Evolutionary conservation across 2,113 vertebrate genomes (phyloP).

Genomic region (Phalacrocorax carbo): DNA sequence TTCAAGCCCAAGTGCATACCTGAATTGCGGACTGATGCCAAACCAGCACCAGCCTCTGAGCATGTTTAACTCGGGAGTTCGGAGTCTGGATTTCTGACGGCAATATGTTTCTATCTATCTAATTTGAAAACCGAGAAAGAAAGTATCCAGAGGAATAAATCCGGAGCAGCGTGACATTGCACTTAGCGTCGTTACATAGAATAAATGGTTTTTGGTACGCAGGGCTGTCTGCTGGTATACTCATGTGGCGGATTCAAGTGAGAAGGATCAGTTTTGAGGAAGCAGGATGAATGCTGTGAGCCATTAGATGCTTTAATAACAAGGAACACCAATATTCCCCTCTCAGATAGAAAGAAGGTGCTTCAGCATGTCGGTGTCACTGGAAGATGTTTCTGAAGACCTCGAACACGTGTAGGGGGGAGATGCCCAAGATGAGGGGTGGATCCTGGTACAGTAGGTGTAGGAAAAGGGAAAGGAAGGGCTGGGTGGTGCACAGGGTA

Average conservation of each 20-base stretch:
- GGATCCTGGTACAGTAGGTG: rapidly evolving
- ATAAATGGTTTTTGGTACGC: background rate
- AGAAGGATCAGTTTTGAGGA: background rate
- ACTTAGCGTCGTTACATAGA: rapidly evolving
- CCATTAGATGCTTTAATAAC: background rate
- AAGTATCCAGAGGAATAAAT: background rate
- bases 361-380: rapidly evolving
- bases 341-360: background rate
- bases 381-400: background rate
- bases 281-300: background rate
- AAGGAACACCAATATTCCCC: background rate
- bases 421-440: background rate
- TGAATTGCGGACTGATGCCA: background rate
- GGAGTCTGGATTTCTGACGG: background rate
- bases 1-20: background rate
- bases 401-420: rapidly evolving
- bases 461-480: background rate
- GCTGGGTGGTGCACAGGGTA: background rate
- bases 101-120: background rate
- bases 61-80: background rate
- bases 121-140: background rate
- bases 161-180: background rate
- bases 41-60: background rate
- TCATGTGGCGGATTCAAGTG: background rate
- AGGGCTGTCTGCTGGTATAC: background rate